phyloP scores from a whole-genome alignment of 2,113 vertebrate species.

The Thoracochromis brauschi region DNA sequence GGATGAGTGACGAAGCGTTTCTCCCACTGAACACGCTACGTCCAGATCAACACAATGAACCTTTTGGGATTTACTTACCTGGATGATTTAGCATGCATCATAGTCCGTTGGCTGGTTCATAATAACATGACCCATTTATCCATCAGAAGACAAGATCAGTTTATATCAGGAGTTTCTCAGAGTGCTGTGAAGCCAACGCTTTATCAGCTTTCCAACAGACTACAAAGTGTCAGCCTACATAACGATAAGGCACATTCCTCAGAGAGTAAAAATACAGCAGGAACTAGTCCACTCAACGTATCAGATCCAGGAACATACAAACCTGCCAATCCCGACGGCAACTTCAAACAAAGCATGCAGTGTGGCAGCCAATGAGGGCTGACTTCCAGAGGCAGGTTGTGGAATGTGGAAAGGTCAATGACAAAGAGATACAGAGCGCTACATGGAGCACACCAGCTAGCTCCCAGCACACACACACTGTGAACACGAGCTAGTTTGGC shows the following conservation, averaged over 20 bases:
- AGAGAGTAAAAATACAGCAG: constrained; percentile 19
- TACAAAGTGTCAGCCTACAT: background rate
- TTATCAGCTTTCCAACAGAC: background rate
- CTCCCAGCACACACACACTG: background rate
- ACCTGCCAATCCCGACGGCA: constrained; percentile 29
- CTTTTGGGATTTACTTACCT: background rate
- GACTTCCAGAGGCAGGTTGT: constrained; percentile 37
- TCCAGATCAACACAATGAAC: background rate
- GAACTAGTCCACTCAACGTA: constrained; percentile 4
- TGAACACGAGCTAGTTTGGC: background rate
- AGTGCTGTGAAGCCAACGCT: background rate
- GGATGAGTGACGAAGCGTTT: accelerated
- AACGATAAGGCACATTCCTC: constrained; percentile 8
- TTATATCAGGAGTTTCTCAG: background rate
- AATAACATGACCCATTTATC: background rate
- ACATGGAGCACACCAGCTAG: background rate
- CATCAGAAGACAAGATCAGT: background rate
- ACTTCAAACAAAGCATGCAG: constrained; percentile 60
- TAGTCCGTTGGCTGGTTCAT: background rate
- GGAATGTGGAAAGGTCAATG: constrained; percentile 64
- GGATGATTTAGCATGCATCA: background rate
- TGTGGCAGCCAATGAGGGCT: constrained; percentile 44
- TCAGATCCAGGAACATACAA: constrained; percentile 12
- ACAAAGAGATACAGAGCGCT: constrained; percentile 19
- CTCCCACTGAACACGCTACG: accelerated